phyloP scores from a whole-genome alignment of 2,888 invertebrate species.

The Philopedon plagiatum region DNA sequence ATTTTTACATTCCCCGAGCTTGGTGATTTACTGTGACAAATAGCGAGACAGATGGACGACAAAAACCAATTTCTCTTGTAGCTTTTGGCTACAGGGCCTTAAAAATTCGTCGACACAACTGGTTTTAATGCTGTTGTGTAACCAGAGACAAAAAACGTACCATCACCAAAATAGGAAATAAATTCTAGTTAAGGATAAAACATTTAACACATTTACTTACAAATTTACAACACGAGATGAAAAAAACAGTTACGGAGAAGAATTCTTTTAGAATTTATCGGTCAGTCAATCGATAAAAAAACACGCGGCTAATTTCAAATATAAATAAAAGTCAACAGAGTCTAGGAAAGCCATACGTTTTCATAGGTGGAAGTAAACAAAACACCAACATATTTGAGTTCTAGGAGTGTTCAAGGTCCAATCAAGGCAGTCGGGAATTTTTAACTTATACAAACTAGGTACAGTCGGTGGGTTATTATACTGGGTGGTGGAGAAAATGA shows the following conservation, averaged over 20 bases:
- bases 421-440: conserved; percentile 40
- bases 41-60: no score
- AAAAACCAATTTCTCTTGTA: no score
- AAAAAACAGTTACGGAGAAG: conserved; percentile 29
- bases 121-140: conserved; percentile 8
- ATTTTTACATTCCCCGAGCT: no score
- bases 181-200: conserved; percentile 16
- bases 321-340: conserved; percentile 41
- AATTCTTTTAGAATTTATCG: conserved; percentile 28
- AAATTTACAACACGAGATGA: conserved; percentile 15
- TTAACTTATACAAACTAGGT: conserved; percentile 26
- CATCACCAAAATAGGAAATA: conserved; percentile 18
- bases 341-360: conserved; percentile 33
- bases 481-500: no score
- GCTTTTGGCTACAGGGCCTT: neutral
- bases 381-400: conserved; percentile 41
- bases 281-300: conserved; percentile 32
- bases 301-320: conserved; percentile 38
- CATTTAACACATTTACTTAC: conserved; percentile 20
- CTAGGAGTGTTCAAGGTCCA: conserved; percentile 46
- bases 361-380: conserved; percentile 45
- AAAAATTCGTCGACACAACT: neutral
- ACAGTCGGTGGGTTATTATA: conserved; percentile 14
- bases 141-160: neutral
- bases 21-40: no score